phyloP scores from a whole-genome alignment of 2,888 invertebrate genomes.

The Leucophora obtusa region DNA sequence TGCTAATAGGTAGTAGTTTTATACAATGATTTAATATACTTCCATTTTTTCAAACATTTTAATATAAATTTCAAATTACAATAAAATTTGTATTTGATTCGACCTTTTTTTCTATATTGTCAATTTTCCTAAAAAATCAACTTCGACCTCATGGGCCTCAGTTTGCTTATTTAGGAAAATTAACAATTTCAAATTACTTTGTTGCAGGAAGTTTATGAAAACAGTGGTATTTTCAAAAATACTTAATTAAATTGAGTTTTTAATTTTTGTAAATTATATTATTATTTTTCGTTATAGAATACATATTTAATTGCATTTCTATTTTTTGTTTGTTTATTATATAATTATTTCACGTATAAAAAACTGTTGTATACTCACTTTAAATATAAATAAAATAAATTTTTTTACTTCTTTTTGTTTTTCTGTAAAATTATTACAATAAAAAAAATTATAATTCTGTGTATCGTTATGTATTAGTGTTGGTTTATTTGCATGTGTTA shows the following conservation, averaged over 20 bases:
- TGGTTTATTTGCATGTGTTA: slow-evolving; percentile 46
- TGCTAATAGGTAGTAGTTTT: slow-evolving; percentile 46
- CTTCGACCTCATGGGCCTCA: too few species aligned
- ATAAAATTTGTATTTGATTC: too few species aligned
- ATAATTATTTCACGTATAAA: slow-evolving; percentile 30
- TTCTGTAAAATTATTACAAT: neutral
- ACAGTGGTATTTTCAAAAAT: neutral
- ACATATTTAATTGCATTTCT: neutral
- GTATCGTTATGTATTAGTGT: slow-evolving; percentile 29
- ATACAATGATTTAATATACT: slow-evolving; percentile 3
- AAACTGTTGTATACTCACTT: slow-evolving; percentile 21
- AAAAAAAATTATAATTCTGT: neutral
- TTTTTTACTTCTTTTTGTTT: neutral
- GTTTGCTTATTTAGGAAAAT: too few species aligned
- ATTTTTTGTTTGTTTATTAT: slow-evolving; percentile 2
- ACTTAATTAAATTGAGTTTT: slow-evolving; percentile 18
- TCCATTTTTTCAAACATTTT: neutral
- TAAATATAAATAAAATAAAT: slow-evolving; percentile 24
- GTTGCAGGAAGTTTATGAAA: neutral
- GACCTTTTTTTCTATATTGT: too few species aligned
- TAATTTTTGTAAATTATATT: neutral
- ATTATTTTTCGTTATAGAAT: neutral
- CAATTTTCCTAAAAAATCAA: too few species aligned
- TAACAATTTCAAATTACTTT: too few species aligned
- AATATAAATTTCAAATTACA: too few species aligned